phyloP scores from a whole-genome alignment of 2,888 invertebrate species.

The Bimastos eiseni region DNA sequence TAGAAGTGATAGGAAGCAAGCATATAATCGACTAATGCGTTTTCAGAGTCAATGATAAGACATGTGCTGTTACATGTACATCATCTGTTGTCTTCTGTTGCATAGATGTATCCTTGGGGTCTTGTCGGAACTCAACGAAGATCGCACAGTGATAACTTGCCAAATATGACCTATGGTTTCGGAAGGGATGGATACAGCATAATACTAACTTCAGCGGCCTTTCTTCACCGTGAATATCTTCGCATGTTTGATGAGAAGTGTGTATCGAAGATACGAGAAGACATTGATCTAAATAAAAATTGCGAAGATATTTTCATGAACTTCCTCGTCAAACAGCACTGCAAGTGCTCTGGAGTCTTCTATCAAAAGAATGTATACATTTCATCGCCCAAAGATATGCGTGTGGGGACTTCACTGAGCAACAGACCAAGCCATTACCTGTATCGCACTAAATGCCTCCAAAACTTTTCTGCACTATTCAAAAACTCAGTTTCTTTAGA shows the following conservation, averaged over 20 bases:
- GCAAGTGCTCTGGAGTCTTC: not conserved
- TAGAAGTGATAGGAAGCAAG: too few species aligned
- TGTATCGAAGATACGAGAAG: not conserved
- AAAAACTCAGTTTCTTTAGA: not conserved
- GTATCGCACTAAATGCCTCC: not conserved
- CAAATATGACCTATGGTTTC: not conserved
- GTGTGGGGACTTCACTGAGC: not conserved
- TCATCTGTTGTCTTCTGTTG: not conserved
- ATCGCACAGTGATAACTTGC: not conserved
- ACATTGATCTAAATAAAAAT: not conserved
- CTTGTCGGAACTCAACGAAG: not conserved
- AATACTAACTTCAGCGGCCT: conserved; percentile 13
- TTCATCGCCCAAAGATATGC: not conserved
- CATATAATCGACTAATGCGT: not conserved
- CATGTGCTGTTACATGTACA: not conserved
- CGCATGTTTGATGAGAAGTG: not conserved
- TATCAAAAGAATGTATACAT: not conserved
- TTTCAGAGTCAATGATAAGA: not conserved
- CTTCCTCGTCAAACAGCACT: conserved; percentile 8
- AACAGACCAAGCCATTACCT: not conserved
- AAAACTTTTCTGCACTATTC: not conserved
- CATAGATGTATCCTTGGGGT: not conserved
- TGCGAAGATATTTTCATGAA: conserved; percentile 20
- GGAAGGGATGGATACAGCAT: not conserved
- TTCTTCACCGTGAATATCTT: conserved; percentile 22